These are phyloP conservation scores for Lepilemur ruficaudatus DNA, from an alignment of 2,797 vertebrate genomes.

Conservation along the genomic window DNA sequence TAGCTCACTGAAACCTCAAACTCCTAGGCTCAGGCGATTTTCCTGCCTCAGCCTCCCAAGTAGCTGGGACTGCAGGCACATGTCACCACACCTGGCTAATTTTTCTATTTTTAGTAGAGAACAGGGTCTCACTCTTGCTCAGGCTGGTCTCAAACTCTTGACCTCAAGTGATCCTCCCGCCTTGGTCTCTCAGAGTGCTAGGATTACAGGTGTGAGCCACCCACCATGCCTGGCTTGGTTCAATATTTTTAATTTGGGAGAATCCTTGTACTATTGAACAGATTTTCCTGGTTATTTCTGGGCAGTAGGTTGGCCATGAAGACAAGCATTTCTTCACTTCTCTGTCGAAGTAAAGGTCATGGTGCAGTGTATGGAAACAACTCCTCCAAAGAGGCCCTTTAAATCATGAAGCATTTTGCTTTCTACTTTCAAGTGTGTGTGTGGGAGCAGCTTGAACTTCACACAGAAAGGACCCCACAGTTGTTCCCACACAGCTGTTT, in stretches of 20 bases:
- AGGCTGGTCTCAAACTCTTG: not conserved
- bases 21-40: not conserved
- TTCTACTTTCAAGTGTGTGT: not conserved
- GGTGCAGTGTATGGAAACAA: not conserved
- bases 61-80: not conserved
- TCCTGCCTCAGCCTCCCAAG: not conserved
- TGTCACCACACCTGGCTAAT: not conserved
- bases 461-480: conserved; percentile 3
- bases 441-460: conserved; percentile 25
- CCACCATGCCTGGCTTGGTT: not conserved
- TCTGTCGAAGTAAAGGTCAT: not conserved
- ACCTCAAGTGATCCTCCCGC: not conserved
- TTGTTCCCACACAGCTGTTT: conserved; percentile 65
- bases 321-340: not conserved
- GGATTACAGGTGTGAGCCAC: not conserved
- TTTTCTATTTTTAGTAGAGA: not conserved
- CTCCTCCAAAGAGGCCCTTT: not conserved
- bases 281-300: not conserved
- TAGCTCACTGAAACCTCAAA: not conserved
- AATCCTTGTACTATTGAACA: not conserved
- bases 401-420: not conserved
- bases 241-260: not conserved
- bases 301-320: not conserved
- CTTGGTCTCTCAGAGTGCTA: not conserved
- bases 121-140: not conserved